Base-by-base conservation (phyloP, 2,113 vertebrate genomes). In the Uropsilus gracilis region DNA sequence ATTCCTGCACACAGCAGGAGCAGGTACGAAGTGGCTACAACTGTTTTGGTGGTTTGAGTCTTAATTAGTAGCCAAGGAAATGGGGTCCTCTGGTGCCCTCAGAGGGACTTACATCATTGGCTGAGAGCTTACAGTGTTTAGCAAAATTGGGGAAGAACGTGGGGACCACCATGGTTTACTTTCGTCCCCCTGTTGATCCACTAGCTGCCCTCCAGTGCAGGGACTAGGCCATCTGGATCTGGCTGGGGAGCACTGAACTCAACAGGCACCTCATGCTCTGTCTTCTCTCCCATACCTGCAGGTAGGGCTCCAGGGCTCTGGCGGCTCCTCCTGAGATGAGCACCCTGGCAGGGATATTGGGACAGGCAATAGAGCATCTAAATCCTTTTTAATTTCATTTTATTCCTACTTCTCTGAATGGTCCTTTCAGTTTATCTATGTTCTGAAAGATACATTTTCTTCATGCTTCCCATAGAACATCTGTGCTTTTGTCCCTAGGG, bases 61-160 rank as follows among this genome's bases (percentile, higher is more conserved):
- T 91, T 53, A 86, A 77, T 28, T 34, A 83, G 80, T 86, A 84
- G 66, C 18, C 26, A 86, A 91, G 57, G 53, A 86, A 53, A 83
- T 18, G 71, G 28, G 44, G n/a, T 55, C 7, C 37, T 63, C 30
- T 10, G 53, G 9, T 72, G 34, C 39, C 34, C 32, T n/a, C 8
- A 1, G 4, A 2, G 82, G 37, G 34, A 12, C 22, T 14, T 6
- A 22, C 0, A 18, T 1, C 14, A 63, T 55, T 42, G 69, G 81
- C 87, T 39, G 24, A 77, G 48, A 34, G 61, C 24, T 64, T 59
- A 64, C 20, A 46, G 64, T 72, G 46, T 28, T 32, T 6, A 44
- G 68, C 12, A 34, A 64, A 86, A 34, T 16, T 75, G 34, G 12
- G 55, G 24, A 37, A 55, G 66, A 72, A 66, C 4, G 13, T 24